Evolutionary conservation across 2,888 invertebrate genomes (phyloP).

Genomic region (Ectobius pallidus): DNA sequence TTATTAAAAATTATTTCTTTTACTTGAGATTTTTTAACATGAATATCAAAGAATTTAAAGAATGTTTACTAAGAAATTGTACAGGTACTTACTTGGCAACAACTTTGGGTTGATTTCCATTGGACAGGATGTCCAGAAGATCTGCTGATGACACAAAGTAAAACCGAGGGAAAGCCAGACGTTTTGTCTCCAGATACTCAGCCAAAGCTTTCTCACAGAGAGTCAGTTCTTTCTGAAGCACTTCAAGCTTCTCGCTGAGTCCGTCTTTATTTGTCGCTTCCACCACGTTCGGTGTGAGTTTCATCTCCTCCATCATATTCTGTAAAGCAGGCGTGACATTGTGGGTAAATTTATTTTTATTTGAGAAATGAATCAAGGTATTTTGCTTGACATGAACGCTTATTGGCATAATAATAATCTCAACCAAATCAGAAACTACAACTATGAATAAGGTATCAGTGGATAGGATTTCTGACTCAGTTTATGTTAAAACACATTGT

Average conservation of each 20-base stretch:
- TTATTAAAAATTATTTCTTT: too few relatives aligned
- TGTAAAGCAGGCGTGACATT: too few relatives aligned
- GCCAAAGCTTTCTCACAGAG: constrained; percentile 96
- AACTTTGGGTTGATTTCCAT: constrained; percentile 90
- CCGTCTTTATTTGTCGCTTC: constrained; percentile 88
- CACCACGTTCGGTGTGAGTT: constrained; percentile 86
- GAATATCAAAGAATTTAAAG: not conserved
- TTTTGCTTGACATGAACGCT: too few relatives aligned
- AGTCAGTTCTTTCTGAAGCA: constrained; percentile 81
- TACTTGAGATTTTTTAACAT: too few relatives aligned
- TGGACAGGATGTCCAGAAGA: constrained; percentile 90
- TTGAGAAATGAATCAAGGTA: too few relatives aligned
- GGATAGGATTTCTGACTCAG: too few relatives aligned
- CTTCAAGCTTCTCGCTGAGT: constrained; percentile 78
- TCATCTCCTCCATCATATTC: constrained; percentile 76
- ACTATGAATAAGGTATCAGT: too few relatives aligned
- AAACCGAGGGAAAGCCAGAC: constrained; percentile 91
- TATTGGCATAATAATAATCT: too few relatives aligned
- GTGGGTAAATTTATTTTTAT: too few relatives aligned
- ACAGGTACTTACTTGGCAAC: constrained; percentile 65
- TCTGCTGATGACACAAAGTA: constrained; percentile 98
- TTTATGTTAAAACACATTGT: too few relatives aligned
- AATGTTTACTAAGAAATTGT: not conserved
- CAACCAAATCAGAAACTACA: too few relatives aligned
- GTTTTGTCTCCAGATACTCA: constrained; percentile 95